Evolutionary conservation across 2,113 vertebrate species (phyloP).

Genomic region (Anoplopoma fimbria): DNA sequence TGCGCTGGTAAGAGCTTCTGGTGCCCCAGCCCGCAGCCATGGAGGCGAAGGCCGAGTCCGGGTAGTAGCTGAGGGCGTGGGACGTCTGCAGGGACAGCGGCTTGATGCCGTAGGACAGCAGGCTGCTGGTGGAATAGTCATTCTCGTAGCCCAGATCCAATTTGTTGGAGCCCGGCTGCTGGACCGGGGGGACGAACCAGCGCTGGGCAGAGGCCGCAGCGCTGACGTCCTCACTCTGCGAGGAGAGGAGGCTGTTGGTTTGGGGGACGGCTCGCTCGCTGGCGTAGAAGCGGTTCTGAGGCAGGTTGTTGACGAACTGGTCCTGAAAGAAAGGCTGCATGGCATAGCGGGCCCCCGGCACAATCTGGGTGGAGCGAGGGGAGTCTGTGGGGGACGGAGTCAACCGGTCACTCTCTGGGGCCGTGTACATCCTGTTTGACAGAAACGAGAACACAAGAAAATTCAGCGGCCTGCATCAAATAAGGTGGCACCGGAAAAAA

Average conservation of each 20-base stretch:
- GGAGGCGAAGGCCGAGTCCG: slow-evolving; percentile 93
- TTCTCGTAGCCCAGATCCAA: slow-evolving; percentile 95
- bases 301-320: slow-evolving; percentile 98
- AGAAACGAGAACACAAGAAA: slow-evolving; percentile 14
- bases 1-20: slow-evolving; percentile 94
- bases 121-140: slow-evolving; percentile 93
- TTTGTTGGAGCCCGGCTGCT: slow-evolving; percentile 93
- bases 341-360: slow-evolving; percentile 95
- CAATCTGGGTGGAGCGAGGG: slow-evolving; percentile 98
- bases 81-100: slow-evolving; percentile 96
- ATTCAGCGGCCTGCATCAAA: background rate
- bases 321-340: slow-evolving; percentile 99
- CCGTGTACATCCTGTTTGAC: slow-evolving; percentile 96
- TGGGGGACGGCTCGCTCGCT: slow-evolving; percentile 95
- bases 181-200: slow-evolving; percentile 96
- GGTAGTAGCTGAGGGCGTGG: slow-evolving; percentile 95
- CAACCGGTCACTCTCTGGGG: slow-evolving; percentile 97
- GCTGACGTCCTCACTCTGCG: slow-evolving; percentile 90
- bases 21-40: slow-evolving; percentile 94
- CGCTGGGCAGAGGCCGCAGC: slow-evolving; percentile 89
- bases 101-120: slow-evolving; percentile 97
- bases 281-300: slow-evolving; percentile 94
- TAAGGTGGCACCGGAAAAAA: background rate
- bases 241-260: slow-evolving; percentile 95
- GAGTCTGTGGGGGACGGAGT: slow-evolving; percentile 99